Conservation (phyloP, 2,113 vertebrate genomes). For the Rafetus swinhoei region DNA sequence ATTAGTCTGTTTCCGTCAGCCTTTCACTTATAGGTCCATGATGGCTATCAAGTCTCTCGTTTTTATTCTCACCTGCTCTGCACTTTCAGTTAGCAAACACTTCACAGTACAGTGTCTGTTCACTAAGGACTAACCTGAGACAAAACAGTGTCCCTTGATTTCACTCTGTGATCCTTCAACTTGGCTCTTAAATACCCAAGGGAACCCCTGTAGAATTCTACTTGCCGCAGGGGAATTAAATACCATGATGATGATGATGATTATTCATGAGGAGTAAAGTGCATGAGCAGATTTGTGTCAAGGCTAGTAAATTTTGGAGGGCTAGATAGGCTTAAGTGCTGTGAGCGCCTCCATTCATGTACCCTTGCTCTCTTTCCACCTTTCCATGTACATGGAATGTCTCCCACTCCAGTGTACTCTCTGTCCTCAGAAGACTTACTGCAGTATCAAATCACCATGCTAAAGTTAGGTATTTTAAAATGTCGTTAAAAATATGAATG, state of each 20-base stretch:
- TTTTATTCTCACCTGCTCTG: neutral
- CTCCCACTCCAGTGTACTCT: neutral
- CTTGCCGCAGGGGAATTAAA: neutral
- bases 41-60: neutral
- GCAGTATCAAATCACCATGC: neutral
- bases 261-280: neutral
- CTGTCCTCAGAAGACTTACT: neutral
- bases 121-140: no score
- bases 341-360: neutral
- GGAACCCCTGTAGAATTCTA: neutral
- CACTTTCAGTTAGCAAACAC: neutral
- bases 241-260: neutral
- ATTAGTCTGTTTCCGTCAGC: neutral
- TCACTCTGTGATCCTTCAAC: no score
- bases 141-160: no score
- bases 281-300: neutral
- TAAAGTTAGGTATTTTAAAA: neutral
- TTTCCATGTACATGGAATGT: neutral
- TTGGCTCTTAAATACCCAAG: no score
- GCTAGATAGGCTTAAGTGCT: neutral
- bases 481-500: neutral
- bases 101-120: no score
- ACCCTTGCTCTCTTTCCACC: neutral
- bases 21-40: neutral
- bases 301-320: neutral